Percentiles rank a stretch among this genome's conserved stretches.
These are phyloP conservation scores for Zaprionus obscuricornis DNA, from an alignment of 2,888 invertebrate species.

Conservation along the genomic window DNA sequence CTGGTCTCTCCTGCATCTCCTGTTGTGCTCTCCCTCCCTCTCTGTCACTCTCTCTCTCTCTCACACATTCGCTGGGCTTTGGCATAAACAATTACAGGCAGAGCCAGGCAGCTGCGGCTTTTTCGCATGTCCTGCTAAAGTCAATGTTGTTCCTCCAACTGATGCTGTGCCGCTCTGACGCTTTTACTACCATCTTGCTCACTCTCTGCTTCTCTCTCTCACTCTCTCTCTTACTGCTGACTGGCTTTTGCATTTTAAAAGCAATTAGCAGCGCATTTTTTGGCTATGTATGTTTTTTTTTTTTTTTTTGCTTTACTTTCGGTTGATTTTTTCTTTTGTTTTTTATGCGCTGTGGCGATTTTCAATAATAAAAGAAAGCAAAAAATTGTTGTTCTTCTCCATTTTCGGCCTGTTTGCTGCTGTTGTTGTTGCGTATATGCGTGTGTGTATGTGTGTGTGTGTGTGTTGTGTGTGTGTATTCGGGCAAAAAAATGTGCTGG, in stretches of 20 bases:
- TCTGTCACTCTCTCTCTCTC: constrained; percentile 19
- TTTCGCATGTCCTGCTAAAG: constrained; percentile 65
- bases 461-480: constrained; percentile 20
- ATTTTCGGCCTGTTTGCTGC: constrained; percentile 45
- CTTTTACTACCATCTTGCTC: neutral
- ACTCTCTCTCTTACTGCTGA: constrained; percentile 7
- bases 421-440: constrained; percentile 21
- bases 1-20: constrained; percentile 4
- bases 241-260: constrained; percentile 74
- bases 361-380: constrained; percentile 69
- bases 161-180: constrained; percentile 9
- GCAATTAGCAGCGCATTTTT: constrained; percentile 77
- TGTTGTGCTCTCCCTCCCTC: constrained; percentile 22
- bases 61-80: constrained; percentile 40
- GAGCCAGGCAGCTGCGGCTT: constrained; percentile 65
- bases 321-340: neutral
- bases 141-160: constrained; percentile 66
- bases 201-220: neutral
- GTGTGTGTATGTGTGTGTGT: neutral
- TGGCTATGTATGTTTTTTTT: constrained; percentile 45
- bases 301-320: constrained; percentile 38
- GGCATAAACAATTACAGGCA: constrained; percentile 70
- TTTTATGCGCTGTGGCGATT: constrained; percentile 43
- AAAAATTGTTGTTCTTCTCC: constrained; percentile 31
- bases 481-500: constrained; percentile 45